A percentile compares a stretch with the other conserved stretches of the same genome.
Evolutionary conservation across 2,888 invertebrate species (phyloP).

Genomic region (Hedychridium roseum): DNA sequence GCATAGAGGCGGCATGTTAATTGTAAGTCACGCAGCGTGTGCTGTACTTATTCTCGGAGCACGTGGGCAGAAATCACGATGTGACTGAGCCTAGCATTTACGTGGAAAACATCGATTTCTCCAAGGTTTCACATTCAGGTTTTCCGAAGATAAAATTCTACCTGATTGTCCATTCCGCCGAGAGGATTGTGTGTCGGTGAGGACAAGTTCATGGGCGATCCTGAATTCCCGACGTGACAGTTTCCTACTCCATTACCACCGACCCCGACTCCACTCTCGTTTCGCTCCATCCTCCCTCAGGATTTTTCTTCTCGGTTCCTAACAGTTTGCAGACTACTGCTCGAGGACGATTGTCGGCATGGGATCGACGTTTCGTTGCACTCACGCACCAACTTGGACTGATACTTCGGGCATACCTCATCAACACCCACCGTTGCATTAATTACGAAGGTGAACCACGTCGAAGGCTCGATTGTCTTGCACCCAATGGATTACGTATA

Average conservation of each 20-base stretch:
- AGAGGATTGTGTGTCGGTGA: constrained; percentile 47
- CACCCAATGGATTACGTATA: neutral
- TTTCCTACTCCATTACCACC: constrained; percentile 22
- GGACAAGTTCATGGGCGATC: constrained; percentile 45
- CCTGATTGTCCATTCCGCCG: constrained; percentile 50
- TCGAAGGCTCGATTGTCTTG: neutral
- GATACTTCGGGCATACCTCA: constrained; percentile 3
- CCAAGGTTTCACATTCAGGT: neutral
- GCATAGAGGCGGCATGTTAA: neutral
- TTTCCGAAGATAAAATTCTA: constrained; percentile 16
- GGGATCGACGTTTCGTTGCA: constrained; percentile 3
- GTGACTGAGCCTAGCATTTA: neutral
- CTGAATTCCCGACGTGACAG: constrained; percentile 45
- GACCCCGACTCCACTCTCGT: constrained; percentile 45
- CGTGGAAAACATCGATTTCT: neutral
- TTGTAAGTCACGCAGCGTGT: neutral
- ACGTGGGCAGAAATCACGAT: neutral
- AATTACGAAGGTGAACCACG: neutral
- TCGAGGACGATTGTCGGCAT: neutral
- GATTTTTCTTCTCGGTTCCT: constrained; percentile 9
- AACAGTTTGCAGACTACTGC: constrained; percentile 3
- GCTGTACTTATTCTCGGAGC: neutral
- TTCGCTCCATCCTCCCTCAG: constrained; percentile 43
- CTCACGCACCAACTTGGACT: constrained; percentile 14
- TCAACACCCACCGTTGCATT: neutral